phyloP scores from a whole-genome alignment of 2,888 invertebrate species.

The Cyclophora punctaria region DNA sequence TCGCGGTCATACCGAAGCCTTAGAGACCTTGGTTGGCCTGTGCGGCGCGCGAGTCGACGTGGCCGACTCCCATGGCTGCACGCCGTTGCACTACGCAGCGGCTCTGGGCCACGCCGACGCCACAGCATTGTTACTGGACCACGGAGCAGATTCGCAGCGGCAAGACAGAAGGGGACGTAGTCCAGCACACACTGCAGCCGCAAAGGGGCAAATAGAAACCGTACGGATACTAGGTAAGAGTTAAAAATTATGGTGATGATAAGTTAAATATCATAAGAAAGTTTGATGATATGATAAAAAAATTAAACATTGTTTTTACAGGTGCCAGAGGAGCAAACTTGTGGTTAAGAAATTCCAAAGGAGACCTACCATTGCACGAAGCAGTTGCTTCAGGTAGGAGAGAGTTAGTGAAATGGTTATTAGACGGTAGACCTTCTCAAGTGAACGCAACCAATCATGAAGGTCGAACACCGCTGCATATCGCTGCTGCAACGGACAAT shows the following conservation, averaged over 20 bases:
- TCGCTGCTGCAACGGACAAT: conserved; percentile 95
- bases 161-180: conserved; percentile 95
- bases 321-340: conserved; percentile 85
- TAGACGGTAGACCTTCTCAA: conserved; percentile 87
- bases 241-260: background rate
- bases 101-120: conserved; percentile 97
- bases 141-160: conserved; percentile 92
- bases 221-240: conserved; percentile 79
- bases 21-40: conserved; percentile 89
- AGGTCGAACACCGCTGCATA: conserved; percentile 93
- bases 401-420: conserved; percentile 91
- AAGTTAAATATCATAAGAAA: too few species aligned
- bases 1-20: conserved; percentile 93
- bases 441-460: conserved; percentile 93
- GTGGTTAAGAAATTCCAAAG: conserved; percentile 93
- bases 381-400: conserved; percentile 94
- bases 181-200: conserved; percentile 95
- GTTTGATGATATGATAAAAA: too few species aligned
- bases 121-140: conserved; percentile 89
- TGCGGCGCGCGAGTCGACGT: conserved; percentile 93
- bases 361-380: conserved; percentile 96
- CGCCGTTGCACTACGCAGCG: conserved; percentile 96
- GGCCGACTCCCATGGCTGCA: conserved; percentile 95
- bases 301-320: conserved; percentile 19
- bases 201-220: conserved; percentile 95